Base-by-base conservation (phyloP, 2,113 vertebrate genomes). In the Cyanoramphus novaezelandiae region DNA sequence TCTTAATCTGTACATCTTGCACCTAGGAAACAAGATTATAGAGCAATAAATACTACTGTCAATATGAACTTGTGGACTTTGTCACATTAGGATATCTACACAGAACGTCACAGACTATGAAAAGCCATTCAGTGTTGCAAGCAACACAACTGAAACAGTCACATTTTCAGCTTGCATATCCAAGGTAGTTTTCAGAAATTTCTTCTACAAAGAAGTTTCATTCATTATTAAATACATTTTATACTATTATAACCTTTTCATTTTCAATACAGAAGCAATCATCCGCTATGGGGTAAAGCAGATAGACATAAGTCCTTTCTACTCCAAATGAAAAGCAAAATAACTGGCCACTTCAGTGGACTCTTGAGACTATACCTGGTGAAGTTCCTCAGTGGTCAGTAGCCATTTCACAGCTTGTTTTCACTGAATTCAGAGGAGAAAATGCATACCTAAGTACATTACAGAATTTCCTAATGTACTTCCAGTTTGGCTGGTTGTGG, bases 1-100 rank as follows among this genome's bases (percentile, higher is more conserved):
- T 98, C 75, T 98, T 99, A 90, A 98, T 97, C 88, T 98, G 97
- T 20, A 98, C 96, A 86, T 98, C 98, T 86, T 97, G 97, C 29
- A 99, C 97, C 98, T 99, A 82, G 74, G 43, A 88, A 35, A 21
- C 94, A 93, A 95, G 69, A 79, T 79, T 39, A 52, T 13, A 93
- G 16, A 55, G 10, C 46, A 85, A 75, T 13, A 33, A 70, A n/a
- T 82, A 68, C 29, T 31, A 63, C 0, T 43, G 37, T 63, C 63
- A 86, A 31, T 15, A 88, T 31, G 31, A 85, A 64, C n/a, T 44
- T 24, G 29, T 14, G 12, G 46, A 62, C 33, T 77, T 82, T 18
- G 28, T 47, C 74, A 25, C 35, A 52, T 43, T 31, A 79, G 13
- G 14, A 35, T 29, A 78, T 13, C 27, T 41, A 64, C 64, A 65